Base-by-base conservation (phyloP, 92 coral and sea anemone species). In the Pocillopora grandis region DNA sequence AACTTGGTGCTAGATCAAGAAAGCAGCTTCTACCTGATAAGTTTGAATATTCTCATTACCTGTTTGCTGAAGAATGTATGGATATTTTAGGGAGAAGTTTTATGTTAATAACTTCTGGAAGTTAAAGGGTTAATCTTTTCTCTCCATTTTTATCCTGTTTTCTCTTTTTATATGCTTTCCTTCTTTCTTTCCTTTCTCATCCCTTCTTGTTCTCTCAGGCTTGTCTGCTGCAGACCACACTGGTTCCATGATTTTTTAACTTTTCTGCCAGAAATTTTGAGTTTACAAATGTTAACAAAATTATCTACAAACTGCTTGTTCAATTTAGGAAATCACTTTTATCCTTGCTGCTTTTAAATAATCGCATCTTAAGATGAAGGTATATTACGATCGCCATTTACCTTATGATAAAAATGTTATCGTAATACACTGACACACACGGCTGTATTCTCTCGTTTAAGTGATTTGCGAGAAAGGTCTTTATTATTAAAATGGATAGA, bases 381-480 rank as follows among this genome's bases (percentile, higher is more conserved):
- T 70, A 15, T 35, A 70, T 7, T 70, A 33, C 33, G 57, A 36
- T 70, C 73, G 37, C 55, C 10, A 69, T 18, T 36, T 70, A 14
- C 2, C 27, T 58, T 14, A 76, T 5, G 15, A 58, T 42, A 7
- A 42, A 42, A 3, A 3, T 42, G 8, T 58, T 75, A 57, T 56
- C 23, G 12, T 64, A 56, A 20, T 58, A 12, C 66, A 58, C 33
- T 16, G 49, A 27, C 52, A 42, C 52, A 42, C 66, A 10, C 14
- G 52, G 21, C 55, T 6, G 63, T 16, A 60, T 5, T 59, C 67
- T 33, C 56, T 12, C 61, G 56, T 8, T 31, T 31, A 58, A 9
- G 15, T 9, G 35, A 23, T 60, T 76, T 58, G 80, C 60, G 80
- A 59, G 69, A 61, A 60, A 61, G 17, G 58, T 31, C 57, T 76